phyloP scores from a whole-genome alignment of 2,113 vertebrate species.

The Hepsetus odoe region DNA sequence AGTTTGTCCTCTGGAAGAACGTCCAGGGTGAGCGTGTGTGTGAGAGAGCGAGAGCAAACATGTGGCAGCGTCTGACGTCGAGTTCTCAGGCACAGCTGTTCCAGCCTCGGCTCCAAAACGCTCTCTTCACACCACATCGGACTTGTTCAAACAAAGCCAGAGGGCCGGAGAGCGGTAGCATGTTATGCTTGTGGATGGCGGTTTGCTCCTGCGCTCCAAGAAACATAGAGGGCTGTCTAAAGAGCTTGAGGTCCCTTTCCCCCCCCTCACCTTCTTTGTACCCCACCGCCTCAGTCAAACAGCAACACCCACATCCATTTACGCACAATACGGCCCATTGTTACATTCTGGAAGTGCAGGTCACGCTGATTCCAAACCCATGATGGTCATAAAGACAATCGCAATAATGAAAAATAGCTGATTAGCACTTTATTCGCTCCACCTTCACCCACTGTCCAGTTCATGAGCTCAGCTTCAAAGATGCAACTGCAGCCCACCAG shows the following conservation, averaged over 20 bases:
- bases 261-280: conserved; percentile 18
- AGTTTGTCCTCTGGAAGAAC: conserved; percentile 46
- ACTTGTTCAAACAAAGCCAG: conserved; percentile 69
- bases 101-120: conserved; percentile 50
- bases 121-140: conserved; percentile 60
- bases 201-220: conserved; percentile 65
- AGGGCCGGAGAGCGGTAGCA: conserved; percentile 61
- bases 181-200: conserved; percentile 69
- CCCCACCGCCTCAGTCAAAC: conserved; percentile 29
- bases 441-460: no score
- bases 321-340: conserved; percentile 46
- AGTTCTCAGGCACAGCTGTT: conserved; percentile 61
- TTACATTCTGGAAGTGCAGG: conserved; percentile 42
- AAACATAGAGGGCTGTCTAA: conserved; percentile 65
- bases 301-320: conserved; percentile 7
- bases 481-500: no score
- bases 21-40: conserved; percentile 8
- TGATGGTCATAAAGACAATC: no score
- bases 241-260: conserved; percentile 54
- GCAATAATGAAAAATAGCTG: neutral
- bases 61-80: conserved; percentile 57
- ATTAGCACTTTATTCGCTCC: no score
- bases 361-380: neutral
- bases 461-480: no score
- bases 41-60: conserved; percentile 28